Conservation (phyloP, 2,888 invertebrate species). For the Chrysodeixis includens region DNA sequence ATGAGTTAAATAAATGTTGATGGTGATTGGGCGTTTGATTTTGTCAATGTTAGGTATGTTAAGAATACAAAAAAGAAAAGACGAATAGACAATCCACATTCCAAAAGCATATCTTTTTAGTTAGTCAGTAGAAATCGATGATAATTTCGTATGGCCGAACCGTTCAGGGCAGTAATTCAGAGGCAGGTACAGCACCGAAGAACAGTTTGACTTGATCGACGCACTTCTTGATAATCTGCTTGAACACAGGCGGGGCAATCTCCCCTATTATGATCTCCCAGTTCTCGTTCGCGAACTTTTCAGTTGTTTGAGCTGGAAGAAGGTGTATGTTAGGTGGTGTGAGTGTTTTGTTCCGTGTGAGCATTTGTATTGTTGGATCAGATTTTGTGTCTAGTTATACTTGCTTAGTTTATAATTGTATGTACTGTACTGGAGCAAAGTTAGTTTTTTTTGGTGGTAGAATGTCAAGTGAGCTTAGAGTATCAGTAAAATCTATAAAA, state of each 20-base stretch:
- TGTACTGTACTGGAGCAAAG: too few relatives aligned
- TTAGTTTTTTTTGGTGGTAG: too few relatives aligned
- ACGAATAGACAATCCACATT: neutral
- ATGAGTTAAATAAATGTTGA: neutral
- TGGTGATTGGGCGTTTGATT: neutral
- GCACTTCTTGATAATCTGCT: conserved; percentile 79
- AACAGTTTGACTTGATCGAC: conserved; percentile 77
- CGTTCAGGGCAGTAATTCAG: conserved; percentile 71
- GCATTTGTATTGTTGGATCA: neutral
- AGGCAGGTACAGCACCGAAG: conserved; percentile 74
- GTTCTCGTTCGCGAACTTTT: conserved; percentile 83
- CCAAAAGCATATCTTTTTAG: conserved; percentile 10
- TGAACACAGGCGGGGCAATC: conserved; percentile 82
- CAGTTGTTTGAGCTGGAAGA: conserved; percentile 82
- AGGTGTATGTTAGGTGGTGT: conserved; percentile 44
- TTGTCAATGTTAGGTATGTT: neutral
- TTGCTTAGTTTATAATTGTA: too few relatives aligned
- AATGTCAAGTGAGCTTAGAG: too few relatives aligned
- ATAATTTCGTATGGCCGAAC: conserved; percentile 61
- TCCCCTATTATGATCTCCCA: conserved; percentile 85
- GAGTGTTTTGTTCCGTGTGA: conserved; percentile 19
- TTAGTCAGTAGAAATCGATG: conserved; percentile 14
- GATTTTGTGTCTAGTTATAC: too few relatives aligned
- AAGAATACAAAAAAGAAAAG: neutral
- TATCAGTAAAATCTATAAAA: too few relatives aligned